Base-by-base conservation (phyloP, 2,113 vertebrate genomes). In the Cnemophilus loriae region DNA sequence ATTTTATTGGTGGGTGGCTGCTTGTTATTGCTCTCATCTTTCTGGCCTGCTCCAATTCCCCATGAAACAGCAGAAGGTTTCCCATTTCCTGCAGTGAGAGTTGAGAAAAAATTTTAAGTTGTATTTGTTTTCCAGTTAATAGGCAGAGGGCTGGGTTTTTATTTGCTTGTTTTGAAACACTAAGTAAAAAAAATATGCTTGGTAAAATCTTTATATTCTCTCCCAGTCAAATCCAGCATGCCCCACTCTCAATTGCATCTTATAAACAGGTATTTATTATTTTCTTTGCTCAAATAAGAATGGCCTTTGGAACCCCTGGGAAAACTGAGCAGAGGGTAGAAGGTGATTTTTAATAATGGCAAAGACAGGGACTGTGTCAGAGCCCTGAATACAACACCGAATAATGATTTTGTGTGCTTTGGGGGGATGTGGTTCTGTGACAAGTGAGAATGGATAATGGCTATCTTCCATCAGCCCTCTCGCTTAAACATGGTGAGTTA, bases 1-100 rank as follows among this genome's bases (percentile, higher is more conserved):
- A 15, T 93, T 94, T 90, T 90, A 83, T 53, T 95, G 82, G 75
- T 30, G 41, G 55, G 78, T 94, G 81, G 50, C 42, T 95, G 89
- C 87, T 81, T 56, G 19, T 67, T 89, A 65, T 87, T 96, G 63
- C 78, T 96, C 80, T 94, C 9, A 1, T 90, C 60, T 84, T 85
- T 52, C 67, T 87, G 91, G 41, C 35, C 89, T 87, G 33, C 64
- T 96, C 55, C 76, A 63, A 33, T 79, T 88, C 84, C 75, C 59
- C 47, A 24, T 3, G 10, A 84, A 95, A 91, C 32, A 83, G 71
- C 63, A 83, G 75, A 90, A 87, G 47, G 50, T 77, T 85, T 94
- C 68, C 59, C 47, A 52, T 69, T 84, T 87, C 93, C 87, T 90
- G 63, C 55, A 85, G 83, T 3, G 9, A 90, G 59, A 85, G 22